Evolutionary conservation across 2,888 invertebrate species (phyloP), one percentile per base, ranked within the genome.

Genomic region (Rotaria magnacalcarata): DNA sequence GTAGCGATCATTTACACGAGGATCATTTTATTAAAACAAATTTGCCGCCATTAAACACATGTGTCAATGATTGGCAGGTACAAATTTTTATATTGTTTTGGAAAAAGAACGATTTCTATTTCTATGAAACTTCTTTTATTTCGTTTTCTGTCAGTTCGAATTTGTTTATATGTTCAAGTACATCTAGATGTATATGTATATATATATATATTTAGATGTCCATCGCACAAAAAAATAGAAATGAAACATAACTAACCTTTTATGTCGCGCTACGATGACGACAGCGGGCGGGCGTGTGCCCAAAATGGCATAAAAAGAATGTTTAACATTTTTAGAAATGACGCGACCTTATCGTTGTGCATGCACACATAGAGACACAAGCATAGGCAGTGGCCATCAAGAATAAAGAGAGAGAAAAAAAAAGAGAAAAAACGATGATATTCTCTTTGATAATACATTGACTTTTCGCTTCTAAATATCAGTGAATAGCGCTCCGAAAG

Each of bases 401-500:
- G 67, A 67, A 67, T 34, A 24, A 56, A 67, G 11, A 34, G 67
- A 67, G 67, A 67, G 34, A 67, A 27, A 67, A 67, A 67, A 58
- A 67, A 41, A 27, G 34, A 41, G 7, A 67, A 67, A 67, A 80
- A 43, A 80, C 80, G 80, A 80, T 24, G 80, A 43, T 47, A 80
- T 80, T 47, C 47, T 80, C 80, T 47, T 80, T 80, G 80, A 80
- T 80, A 80, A 80, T 80, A 47, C 80, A 80, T 80, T 80, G 80
- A 80, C 80, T 80, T 80, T 80, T 80, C 80, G 80, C 80, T 80
- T 80, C 80, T 80, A 80, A 80, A 80, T 80, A 80, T 80, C 80
- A 80, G 80, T 47, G 80, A 80, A 43, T 80, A 47, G 80, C 80
- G 80, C 80, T 41, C 47, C 47, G 47, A 80, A 80, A 80, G 80